Conservation (phyloP, 2,888 invertebrate genomes). For the Erebia ligea region DNA sequence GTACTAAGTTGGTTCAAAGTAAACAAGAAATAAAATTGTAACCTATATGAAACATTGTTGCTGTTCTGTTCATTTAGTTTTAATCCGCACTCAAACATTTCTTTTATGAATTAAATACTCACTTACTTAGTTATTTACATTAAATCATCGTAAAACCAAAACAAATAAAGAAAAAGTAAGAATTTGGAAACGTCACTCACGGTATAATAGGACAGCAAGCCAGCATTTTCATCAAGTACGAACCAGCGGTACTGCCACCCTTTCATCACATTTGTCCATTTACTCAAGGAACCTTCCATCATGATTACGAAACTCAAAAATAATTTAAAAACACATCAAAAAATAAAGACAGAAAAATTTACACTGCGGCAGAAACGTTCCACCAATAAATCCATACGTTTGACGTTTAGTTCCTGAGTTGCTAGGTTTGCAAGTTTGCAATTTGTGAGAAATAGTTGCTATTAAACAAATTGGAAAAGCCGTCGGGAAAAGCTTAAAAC, state of each 20-base stretch:
- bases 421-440: slow-evolving; percentile 38
- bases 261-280: slow-evolving; percentile 99
- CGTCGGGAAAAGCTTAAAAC: too few relatives aligned
- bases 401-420: slow-evolving; percentile 58
- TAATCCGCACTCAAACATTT: background rate
- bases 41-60: slow-evolving; percentile 5
- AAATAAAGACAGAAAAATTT: slow-evolving; percentile 69
- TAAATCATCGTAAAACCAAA: slow-evolving; percentile 12
- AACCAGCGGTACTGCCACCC: slow-evolving; percentile 99
- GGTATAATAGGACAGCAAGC: slow-evolving; percentile 98
- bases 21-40: slow-evolving; percentile 22
- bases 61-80: background rate
- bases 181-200: slow-evolving; percentile 85
- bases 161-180: slow-evolving; percentile 19
- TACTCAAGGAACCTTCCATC: slow-evolving; percentile 97
- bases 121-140: background rate
- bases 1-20: slow-evolving; percentile 2
- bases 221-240: slow-evolving; percentile 98
- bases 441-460: background rate
- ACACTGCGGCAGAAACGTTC: slow-evolving; percentile 59
- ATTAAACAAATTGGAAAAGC: background rate
- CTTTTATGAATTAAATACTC: background rate
- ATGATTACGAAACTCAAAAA: slow-evolving; percentile 67
- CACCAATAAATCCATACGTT: slow-evolving; percentile 74
- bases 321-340: slow-evolving; percentile 65